Percentiles rank a stretch among this genome's conserved stretches.
phyloP scores from a whole-genome alignment of 2,797 vertebrate species.

The Malacoraja senta region DNA sequence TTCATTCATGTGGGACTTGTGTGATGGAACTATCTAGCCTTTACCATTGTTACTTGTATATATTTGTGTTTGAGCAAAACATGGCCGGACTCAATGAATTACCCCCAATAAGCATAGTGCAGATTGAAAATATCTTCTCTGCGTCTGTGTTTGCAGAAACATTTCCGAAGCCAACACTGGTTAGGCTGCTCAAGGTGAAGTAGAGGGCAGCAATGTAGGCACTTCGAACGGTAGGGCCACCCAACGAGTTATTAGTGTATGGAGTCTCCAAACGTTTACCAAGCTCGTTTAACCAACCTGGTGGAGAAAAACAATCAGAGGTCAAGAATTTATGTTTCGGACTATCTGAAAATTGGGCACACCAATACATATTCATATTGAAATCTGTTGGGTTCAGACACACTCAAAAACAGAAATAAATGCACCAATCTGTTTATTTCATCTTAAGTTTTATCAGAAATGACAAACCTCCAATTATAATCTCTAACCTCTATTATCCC shows the following conservation, averaged over 20 bases:
- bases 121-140: constrained; percentile 93
- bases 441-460: not conserved
- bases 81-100: constrained; percentile 45
- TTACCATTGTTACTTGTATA: not conserved
- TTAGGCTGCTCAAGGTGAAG: constrained; percentile 94
- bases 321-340: not conserved
- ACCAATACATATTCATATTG: not conserved
- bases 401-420: not conserved
- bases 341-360: too few species aligned
- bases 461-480: not conserved
- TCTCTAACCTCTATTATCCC: too few species aligned
- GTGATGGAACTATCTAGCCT: not conserved
- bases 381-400: not conserved
- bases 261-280: constrained; percentile 86
- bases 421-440: not conserved
- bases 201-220: constrained; percentile 91
- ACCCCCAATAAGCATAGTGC: constrained; percentile 92
- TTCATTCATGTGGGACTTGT: not conserved
- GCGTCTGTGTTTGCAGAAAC: constrained; percentile 89
- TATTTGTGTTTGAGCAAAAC: not conserved
- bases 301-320: constrained; percentile 39
- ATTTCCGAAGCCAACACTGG: constrained; percentile 84
- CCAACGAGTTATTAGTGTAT: constrained; percentile 72
- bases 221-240: constrained; percentile 81
- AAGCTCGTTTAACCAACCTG: constrained; percentile 90